phyloP scores from a whole-genome alignment of 1,140 invertebrate species.

The Drosophila repletoides region DNA sequence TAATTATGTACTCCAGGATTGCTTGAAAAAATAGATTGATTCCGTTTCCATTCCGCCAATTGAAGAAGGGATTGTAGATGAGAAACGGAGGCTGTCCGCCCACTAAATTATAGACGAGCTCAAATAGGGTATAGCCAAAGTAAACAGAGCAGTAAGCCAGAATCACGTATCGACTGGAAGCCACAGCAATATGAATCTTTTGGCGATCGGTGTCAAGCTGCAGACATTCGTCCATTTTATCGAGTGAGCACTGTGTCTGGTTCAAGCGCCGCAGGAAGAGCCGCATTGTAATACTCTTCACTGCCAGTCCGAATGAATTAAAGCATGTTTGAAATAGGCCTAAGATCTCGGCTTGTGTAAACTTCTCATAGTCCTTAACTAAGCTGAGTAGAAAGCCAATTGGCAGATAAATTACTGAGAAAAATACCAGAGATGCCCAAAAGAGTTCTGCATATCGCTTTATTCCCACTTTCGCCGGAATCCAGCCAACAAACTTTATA shows the following conservation, averaged over 20 bases:
- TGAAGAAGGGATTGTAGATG: slow-evolving; percentile 41
- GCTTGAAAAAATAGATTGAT: slow-evolving; percentile 33
- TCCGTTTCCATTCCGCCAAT: slow-evolving; percentile 14
- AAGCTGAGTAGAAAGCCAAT: background rate
- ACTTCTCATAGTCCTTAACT: background rate
- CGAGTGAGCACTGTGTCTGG: background rate
- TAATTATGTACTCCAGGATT: slow-evolving; percentile 10
- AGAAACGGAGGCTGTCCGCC: too few relatives aligned
- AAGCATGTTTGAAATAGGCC: background rate
- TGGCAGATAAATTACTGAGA: background rate
- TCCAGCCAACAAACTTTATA: background rate
- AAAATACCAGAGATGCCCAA: background rate
- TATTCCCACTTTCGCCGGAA: background rate
- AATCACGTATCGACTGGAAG: background rate
- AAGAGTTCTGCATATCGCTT: background rate
- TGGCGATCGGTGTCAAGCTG: background rate
- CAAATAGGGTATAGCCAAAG: background rate
- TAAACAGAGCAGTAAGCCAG: background rate
- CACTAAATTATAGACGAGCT: background rate
- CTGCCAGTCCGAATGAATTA: background rate
- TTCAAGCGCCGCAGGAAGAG: background rate
- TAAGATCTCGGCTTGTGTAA: background rate
- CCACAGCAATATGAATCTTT: slow-evolving; percentile 1
- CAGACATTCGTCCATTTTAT: background rate
- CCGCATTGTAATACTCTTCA: background rate